Evolutionary conservation across 30 jellyfish, hydroid and myxozoan species (phyloP).

Genomic region (Turritopsis dohrnii): DNA sequence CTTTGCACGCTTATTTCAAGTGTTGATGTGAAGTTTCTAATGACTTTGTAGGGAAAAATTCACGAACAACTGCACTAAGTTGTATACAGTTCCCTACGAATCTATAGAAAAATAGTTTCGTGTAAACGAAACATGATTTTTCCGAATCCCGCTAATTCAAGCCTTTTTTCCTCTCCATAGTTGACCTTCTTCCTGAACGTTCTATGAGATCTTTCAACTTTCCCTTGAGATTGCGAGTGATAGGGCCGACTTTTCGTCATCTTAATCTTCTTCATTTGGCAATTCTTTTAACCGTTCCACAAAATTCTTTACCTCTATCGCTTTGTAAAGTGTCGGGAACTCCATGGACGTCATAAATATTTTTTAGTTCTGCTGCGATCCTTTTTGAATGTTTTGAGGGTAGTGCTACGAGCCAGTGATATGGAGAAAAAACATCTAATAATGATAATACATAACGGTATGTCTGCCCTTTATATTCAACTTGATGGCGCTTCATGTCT

Average conservation of each 20-base stretch:
- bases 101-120: too few relatives aligned
- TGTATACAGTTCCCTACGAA: too few relatives aligned
- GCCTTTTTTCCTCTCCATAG: not conserved
- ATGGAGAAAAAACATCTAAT: conserved; percentile 12
- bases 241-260: not conserved
- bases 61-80: too few relatives aligned
- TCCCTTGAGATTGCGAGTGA: conserved; percentile 21
- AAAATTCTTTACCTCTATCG: conserved; percentile 11
- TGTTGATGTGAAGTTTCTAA: too few relatives aligned
- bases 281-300: not conserved
- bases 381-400: conserved; percentile 3
- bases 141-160: too few relatives aligned
- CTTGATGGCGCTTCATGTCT: conserved; percentile 1
- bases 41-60: too few relatives aligned
- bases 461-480: not conserved
- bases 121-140: too few relatives aligned
- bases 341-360: conserved; percentile 4
- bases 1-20: too few relatives aligned
- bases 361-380: not conserved
- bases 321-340: conserved; percentile 6
- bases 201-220: conserved; percentile 18
- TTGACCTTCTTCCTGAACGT: conserved; percentile 5
- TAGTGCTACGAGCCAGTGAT: conserved; percentile 16
- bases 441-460: conserved; percentile 8
- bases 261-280: conserved; percentile 1